These are phyloP conservation scores for Holcopasites calliopsidis DNA, from an alignment of 1,140 invertebrate species.

Conservation along the genomic window DNA sequence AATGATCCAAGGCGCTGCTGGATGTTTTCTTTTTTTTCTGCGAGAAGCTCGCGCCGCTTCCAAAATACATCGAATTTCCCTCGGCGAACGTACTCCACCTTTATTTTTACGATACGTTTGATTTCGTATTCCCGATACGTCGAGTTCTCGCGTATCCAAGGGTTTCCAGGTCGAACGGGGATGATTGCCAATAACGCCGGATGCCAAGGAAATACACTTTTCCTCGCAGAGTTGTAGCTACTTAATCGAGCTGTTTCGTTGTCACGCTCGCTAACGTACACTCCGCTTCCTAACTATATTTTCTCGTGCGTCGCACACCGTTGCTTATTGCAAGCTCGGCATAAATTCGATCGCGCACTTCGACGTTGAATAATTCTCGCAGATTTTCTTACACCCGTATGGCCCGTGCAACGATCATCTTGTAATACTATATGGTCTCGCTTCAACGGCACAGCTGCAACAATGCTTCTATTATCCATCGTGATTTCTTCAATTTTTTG, in stretches of 20 bases:
- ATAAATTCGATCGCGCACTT: constrained; percentile 12
- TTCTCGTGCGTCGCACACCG: constrained; percentile 3
- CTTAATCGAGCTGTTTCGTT: constrained; percentile 44
- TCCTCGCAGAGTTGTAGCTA: not conserved
- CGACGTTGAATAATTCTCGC: constrained; percentile 25
- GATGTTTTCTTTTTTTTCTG: not conserved
- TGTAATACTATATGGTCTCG: too few species aligned
- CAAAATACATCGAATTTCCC: constrained; percentile 12
- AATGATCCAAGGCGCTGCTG: not conserved
- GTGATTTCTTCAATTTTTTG: not conserved
- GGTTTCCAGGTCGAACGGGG: not conserved
- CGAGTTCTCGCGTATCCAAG: not conserved
- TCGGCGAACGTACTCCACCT: not conserved
- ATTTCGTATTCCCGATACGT: constrained; percentile 12
- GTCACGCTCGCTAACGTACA: constrained; percentile 2
- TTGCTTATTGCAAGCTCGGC: not conserved
- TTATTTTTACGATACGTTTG: constrained; percentile 18
- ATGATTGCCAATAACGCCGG: constrained; percentile 24
- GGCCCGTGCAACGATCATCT: not conserved
- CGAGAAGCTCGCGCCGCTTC: not conserved
- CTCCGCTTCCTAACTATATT: constrained; percentile 21
- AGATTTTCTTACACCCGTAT: not conserved
- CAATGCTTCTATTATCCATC: not conserved
- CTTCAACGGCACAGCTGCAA: not conserved
- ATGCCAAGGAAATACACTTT: constrained; percentile 7